phyloP scores from a whole-genome alignment of 30 jellyfish, hydroid and myxozoan species.

The Mastigias papua region DNA sequence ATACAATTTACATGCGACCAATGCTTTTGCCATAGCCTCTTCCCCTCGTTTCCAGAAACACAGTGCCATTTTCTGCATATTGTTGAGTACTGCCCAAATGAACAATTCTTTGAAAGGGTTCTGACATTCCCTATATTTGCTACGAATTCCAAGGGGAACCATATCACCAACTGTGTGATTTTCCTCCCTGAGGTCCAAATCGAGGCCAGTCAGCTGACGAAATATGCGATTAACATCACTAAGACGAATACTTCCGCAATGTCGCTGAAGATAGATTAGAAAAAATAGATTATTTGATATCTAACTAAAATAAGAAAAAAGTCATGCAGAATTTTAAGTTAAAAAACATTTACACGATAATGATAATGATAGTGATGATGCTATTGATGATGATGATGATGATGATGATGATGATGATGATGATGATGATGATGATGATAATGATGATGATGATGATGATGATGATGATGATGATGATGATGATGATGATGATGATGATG shows the following conservation, averaged over 20 bases:
- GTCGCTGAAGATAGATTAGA: conserved; percentile 3
- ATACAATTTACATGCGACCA: conserved; percentile 74
- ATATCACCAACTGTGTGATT: neutral
- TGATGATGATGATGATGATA: no score
- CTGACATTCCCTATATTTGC: neutral
- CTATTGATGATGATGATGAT: no score
- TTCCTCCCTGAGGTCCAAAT: neutral
- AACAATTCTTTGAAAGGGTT: conserved; percentile 79
- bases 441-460: no score
- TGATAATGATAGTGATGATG: no score
- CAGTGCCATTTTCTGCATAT: conserved; percentile 90
- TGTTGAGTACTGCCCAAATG: conserved; percentile 87
- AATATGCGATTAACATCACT: conserved; percentile 22
- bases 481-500: no score
- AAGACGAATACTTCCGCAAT: conserved; percentile 45
- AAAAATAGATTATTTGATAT: no score
- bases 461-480: no score
- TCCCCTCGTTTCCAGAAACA: conserved; percentile 84
- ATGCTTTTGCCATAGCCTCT: conserved; percentile 82
- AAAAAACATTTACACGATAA: no score
- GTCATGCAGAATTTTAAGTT: no score
- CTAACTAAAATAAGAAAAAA: no score
- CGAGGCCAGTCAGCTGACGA: conserved; percentile 28
- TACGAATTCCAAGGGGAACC: conserved; percentile 4
- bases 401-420: no score